Evolutionary conservation across 2,113 vertebrate species (phyloP).

Genomic region (Notechis scutatus): DNA sequence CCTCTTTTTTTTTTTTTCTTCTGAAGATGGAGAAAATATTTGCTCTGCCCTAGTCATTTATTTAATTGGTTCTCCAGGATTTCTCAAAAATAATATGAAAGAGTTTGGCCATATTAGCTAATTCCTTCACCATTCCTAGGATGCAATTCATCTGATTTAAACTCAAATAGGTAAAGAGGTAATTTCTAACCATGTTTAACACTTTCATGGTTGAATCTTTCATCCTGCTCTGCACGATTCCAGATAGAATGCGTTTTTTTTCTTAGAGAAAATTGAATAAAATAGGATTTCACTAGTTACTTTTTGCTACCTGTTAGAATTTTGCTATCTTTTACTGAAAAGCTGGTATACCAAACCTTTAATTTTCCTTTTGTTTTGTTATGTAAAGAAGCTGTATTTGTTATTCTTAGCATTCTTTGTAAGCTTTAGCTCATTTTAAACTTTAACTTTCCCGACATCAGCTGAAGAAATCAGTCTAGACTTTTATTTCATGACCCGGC

Average conservation of each 20-base stretch:
- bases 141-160: background rate
- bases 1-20: background rate
- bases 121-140: background rate
- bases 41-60: background rate
- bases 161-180: background rate
- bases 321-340: background rate
- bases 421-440: background rate
- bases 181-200: background rate
- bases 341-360: background rate
- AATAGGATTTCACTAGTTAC: background rate
- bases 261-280: background rate
- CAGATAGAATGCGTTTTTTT: background rate
- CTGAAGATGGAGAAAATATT: background rate
- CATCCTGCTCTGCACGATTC: background rate
- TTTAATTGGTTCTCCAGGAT: background rate
- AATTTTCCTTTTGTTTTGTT: too few relatives aligned
- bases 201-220: background rate
- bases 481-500: background rate
- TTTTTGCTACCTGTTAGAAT: background rate
- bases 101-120: background rate
- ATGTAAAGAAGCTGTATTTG: too few relatives aligned
- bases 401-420: too few relatives aligned
- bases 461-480: background rate
- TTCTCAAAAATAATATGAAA: background rate
- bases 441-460: background rate